Evolutionary conservation across 1,140 invertebrate genomes (phyloP), one percentile per base, ranked within the genome.

Genomic region (Globodera ellingtonae): DNA sequence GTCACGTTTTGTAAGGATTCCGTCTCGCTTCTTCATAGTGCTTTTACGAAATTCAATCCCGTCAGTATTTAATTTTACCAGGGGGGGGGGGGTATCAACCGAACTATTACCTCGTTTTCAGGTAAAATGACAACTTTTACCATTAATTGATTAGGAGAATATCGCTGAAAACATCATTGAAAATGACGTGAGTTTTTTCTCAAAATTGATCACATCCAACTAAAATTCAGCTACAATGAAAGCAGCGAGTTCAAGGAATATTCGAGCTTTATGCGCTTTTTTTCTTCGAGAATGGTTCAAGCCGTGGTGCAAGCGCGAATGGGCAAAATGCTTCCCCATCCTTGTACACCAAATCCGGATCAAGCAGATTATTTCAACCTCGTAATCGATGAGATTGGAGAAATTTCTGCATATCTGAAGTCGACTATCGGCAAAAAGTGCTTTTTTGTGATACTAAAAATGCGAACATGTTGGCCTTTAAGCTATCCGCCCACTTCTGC

Each of bases 361-460:
- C 62, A 56, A 15, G 59, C 74, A 35, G 79, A 85, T 44, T 85
- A 85, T 82, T 85, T 85, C 67, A 85, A 87, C 67, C 52, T 85
- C 15, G 78, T 79, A 48, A 75, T 85, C 9, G 84, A 85, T 52
- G 84, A 85, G 65, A 78, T 85, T 66, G 84, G 84, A 4, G 84
- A 85, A 78, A 81, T 87, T 79, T 81, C 84, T 59, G 85, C 84
- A 21, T 87, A 85, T 74, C 66, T 85, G 24, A 85, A 81, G 48
- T 62, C 79, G 0, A 78, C 72, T 6, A 50, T 85, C 18, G 67
- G 84, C 44, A 74, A 75, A 85, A 86, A 76, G 72, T 71, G 78
- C 47, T 18, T 75, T 3, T 59, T 76, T 24, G 15, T 69, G 59
- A 65, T 50, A 18, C 4, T 3, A 21, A 35, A 35, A 35, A 35